These are phyloP conservation scores for Orussus abietinus DNA, from an alignment of 1,140 invertebrate species.

Conservation along the genomic window DNA sequence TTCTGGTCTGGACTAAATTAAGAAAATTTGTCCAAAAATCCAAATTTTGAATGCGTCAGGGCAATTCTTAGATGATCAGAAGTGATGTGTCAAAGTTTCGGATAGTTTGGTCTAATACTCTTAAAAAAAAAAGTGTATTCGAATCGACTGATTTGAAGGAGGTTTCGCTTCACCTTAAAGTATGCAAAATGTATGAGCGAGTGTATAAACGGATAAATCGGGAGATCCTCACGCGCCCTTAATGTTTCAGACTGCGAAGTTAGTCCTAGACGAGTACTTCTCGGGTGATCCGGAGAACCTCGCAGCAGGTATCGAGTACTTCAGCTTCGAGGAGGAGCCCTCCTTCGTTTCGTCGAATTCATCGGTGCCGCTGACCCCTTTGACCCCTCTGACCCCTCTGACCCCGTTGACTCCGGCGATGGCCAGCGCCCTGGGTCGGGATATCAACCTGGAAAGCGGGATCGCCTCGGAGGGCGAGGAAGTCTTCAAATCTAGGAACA, in stretches of 20 bases:
- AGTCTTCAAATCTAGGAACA: slow-evolving; percentile 31
- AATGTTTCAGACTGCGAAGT: slow-evolving; percentile 75
- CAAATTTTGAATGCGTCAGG: no score
- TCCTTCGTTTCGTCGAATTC: slow-evolving; percentile 27
- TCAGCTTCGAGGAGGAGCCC: slow-evolving; percentile 53
- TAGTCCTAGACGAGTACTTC: slow-evolving; percentile 82
- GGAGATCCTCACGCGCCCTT: no score
- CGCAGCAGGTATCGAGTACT: slow-evolving; percentile 50
- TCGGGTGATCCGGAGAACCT: slow-evolving; percentile 57
- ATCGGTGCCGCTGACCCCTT: slow-evolving; percentile 22
- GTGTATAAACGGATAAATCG: no score
- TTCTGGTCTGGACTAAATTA: no score
- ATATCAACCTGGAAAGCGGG: slow-evolving; percentile 40
- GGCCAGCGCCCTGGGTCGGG: slow-evolving; percentile 23
- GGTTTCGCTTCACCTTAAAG: no score
- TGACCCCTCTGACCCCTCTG: slow-evolving; percentile 23
- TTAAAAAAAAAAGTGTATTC: no score
- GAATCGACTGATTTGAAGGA: no score
- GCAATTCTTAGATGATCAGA: no score
- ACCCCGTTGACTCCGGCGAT: slow-evolving; percentile 29
- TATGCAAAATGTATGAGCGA: no score
- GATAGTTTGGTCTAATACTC: no score
- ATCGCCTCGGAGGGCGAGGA: slow-evolving; percentile 42
- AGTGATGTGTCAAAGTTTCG: no score
- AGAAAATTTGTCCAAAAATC: no score